phyloP scores from a whole-genome alignment of 2,113 vertebrate genomes.

The Gavia stellata region DNA sequence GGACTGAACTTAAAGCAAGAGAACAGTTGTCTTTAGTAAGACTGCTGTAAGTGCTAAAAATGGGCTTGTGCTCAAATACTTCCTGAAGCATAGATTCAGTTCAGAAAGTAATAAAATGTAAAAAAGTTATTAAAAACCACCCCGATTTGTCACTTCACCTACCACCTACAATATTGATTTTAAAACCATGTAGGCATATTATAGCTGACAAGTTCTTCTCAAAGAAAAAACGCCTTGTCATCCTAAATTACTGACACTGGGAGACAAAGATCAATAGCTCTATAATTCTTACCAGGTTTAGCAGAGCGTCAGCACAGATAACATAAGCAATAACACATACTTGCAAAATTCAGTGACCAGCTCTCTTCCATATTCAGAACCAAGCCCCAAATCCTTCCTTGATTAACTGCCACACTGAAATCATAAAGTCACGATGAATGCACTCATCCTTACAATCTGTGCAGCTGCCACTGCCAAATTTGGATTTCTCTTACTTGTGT shows the following conservation, averaged over 20 bases:
- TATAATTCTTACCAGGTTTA: not conserved
- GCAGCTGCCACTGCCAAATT: constrained; percentile 17
- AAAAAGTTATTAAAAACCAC: not conserved
- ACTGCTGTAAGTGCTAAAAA: not conserved
- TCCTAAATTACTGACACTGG: not conserved
- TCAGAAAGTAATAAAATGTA: not conserved
- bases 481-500: constrained; percentile 28
- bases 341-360: not conserved
- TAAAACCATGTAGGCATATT: not conserved
- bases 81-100: not conserved
- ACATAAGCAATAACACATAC: not conserved
- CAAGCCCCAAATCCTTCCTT: not conserved
- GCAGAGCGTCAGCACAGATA: not conserved
- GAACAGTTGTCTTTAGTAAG: not conserved
- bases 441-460: not conserved
- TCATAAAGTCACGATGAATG: constrained; percentile 13
- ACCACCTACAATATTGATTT: not conserved
- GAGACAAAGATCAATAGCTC: not conserved
- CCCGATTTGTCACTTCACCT: not conserved
- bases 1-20: not conserved
- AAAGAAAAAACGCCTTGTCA: not conserved
- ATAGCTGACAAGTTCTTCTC: not conserved
- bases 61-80: not conserved
- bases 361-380: not conserved
- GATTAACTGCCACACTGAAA: not conserved